phyloP scores from a whole-genome alignment of 2,888 invertebrate species.

The Marronus borbonicus region DNA sequence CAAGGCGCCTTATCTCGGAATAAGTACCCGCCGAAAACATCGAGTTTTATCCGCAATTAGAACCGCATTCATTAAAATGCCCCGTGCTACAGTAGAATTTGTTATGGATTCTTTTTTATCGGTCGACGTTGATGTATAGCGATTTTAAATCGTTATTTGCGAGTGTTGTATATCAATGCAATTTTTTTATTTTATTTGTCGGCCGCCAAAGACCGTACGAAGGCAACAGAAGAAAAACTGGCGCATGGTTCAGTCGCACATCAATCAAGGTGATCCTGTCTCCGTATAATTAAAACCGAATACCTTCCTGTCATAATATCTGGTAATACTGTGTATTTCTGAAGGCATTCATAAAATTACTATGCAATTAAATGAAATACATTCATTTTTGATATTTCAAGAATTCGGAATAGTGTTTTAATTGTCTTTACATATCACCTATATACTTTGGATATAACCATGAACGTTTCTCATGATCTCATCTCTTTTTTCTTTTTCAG shows the following conservation, averaged over 20 bases:
- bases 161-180: conserved; percentile 30
- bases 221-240: background rate
- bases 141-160: conserved; percentile 30
- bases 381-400: conserved; percentile 3
- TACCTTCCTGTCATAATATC: conserved; percentile 27
- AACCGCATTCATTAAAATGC: conserved; percentile 31
- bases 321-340: conserved; percentile 10
- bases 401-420: background rate
- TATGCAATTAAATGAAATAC: conserved; percentile 14
- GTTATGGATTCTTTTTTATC: conserved; percentile 29
- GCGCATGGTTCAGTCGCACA: conserved; percentile 22
- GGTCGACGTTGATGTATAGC: conserved; percentile 33
- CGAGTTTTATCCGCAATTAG: conserved; percentile 37
- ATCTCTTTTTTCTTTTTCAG: conserved; percentile 70
- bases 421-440: too few species aligned
- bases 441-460: too few species aligned
- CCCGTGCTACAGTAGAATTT: conserved; percentile 22
- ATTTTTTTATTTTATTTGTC: conserved; percentile 5
- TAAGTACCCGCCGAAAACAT: background rate
- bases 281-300: conserved; percentile 24
- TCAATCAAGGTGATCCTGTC: conserved; percentile 20
- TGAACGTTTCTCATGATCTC: background rate
- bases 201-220: conserved; percentile 16
- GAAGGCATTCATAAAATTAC: conserved; percentile 9
- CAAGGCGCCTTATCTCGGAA: conserved; percentile 4